phyloP scores from a whole-genome alignment of 1,140 invertebrate genomes.

The Berghia stephanieae region DNA sequence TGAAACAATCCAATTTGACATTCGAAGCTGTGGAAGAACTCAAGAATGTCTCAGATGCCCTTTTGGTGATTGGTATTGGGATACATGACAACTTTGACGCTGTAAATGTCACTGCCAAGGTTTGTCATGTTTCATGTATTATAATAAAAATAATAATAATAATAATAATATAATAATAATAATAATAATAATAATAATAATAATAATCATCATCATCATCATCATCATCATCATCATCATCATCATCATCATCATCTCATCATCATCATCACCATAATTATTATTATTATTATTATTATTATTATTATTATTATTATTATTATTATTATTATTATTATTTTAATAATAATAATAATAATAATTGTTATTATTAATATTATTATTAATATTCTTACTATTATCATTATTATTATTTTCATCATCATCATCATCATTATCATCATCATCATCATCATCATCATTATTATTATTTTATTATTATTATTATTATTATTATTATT shows the following conservation, averaged over 20 bases:
- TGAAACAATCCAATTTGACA: background rate
- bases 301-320: no score
- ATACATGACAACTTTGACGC: constrained; percentile 28
- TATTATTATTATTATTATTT: no score
- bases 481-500: no score
- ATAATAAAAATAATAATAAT: background rate
- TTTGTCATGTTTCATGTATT: background rate
- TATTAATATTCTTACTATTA: no score
- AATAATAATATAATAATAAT: background rate
- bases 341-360: no score
- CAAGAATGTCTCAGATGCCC: background rate
- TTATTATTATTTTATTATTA: no score
- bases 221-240: background rate
- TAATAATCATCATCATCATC: background rate
- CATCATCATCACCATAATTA: background rate
- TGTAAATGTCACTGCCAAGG: background rate
- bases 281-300: background rate
- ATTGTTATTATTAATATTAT: no score
- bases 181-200: background rate
- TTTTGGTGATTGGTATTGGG: constrained; percentile 31
- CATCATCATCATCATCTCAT: background rate
- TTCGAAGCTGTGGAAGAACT: background rate
- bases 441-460: no score
- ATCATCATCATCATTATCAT: no score
- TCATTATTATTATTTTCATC: no score